Evolutionary conservation across 2,888 invertebrate species (phyloP).

Genomic region (Mythimna pallens): DNA sequence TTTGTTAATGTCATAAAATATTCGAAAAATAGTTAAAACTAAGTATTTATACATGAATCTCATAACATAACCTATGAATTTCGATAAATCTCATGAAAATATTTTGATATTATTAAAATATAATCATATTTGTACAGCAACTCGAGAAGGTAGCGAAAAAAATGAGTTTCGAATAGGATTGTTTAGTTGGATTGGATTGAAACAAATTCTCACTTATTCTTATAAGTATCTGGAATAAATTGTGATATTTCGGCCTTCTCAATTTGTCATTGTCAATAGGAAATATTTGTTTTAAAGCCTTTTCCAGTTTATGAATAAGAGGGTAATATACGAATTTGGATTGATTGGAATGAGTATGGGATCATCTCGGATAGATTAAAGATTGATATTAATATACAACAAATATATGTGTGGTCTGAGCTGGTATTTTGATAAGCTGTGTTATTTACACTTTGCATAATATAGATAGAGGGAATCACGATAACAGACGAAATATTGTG

Average conservation of each 20-base stretch:
- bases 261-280: background rate
- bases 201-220: slow-evolving; percentile 12
- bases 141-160: background rate
- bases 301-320: slow-evolving; percentile 19
- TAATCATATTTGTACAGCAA: slow-evolving; percentile 21
- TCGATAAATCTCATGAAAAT: slow-evolving; percentile 1
- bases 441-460: slow-evolving; percentile 3
- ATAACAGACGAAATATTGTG: background rate
- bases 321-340: slow-evolving; percentile 9
- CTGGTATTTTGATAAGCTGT: slow-evolving; percentile 12
- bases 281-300: too few relatives aligned
- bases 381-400: slow-evolving; percentile 28
- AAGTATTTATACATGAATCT: slow-evolving; percentile 1
- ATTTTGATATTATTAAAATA: background rate
- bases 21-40: slow-evolving; percentile 4
- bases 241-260: background rate
- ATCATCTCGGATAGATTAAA: slow-evolving; percentile 28
- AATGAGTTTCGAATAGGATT: background rate
- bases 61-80: background rate
- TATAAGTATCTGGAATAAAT: background rate
- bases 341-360: background rate
- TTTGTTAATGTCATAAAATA: slow-evolving; percentile 3
- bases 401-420: slow-evolving; percentile 16
- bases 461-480: background rate
- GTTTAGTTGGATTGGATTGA: background rate